Base-by-base conservation (phyloP, 2,113 vertebrate genomes). In the Miniopterus natalensis region DNA sequence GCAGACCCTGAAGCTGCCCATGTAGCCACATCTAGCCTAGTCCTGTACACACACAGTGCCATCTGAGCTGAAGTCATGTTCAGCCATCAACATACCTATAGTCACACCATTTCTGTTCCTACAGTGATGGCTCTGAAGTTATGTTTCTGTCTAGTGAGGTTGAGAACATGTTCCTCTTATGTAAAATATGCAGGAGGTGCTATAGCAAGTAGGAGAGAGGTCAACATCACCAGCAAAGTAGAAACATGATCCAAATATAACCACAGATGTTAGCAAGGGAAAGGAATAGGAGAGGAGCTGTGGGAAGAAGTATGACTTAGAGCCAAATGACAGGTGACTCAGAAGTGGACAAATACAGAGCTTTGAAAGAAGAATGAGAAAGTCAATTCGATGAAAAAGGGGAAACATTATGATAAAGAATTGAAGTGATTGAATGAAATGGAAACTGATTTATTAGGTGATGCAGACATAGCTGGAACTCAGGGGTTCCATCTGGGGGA, bases 261-360 rank as follows among this genome's bases (percentile, higher is more conserved):
- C 42, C 18, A 23, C 23, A 78, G 74, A 61, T 45, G 23, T 70
- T 93, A 77, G 80, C 27, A 51, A 1, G 68, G 47, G 77, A 53
- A 84, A 70, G 29, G 21, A 51, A 42, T 3, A 36, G n/a, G 49
- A 77, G 66, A 75, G n/a, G 66, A 81, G 49, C 18, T 21, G 49
- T 63, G n/a, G 36, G 75, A 84, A 63, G 42, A 51, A 70, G 8
- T 45, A 18, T 49, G 8, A 8, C 42, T 40, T n/a, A 74, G 88
- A 92, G 57, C 61, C 63, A 88, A 78, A 74, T 55, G 31, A 66
- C 47, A 89, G 13, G 45, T 92, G 51, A 87, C 51, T 91, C 18
- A 23, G 70, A 63, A 79, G 66, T 68, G 77, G 74, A 68, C 71
- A 77, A 88, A 77, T 73, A 36, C 74, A 27, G 55, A 73, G 8